phyloP scores from a whole-genome alignment of 1,140 invertebrate species.

The Bombus huntii region DNA sequence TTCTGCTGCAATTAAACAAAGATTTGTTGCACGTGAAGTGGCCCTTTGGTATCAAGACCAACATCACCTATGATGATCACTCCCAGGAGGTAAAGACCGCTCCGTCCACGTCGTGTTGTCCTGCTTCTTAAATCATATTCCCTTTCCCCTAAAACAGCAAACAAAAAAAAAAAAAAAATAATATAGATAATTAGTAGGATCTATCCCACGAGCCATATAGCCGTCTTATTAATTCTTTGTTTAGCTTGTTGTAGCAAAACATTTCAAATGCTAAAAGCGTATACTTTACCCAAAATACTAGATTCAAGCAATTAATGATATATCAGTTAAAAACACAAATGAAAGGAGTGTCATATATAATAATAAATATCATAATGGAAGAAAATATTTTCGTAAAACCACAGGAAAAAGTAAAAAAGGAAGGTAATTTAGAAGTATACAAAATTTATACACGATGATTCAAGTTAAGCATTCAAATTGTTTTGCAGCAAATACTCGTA shows the following conservation, averaged over 20 bases:
- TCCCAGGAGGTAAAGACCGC: slow-evolving; percentile 92
- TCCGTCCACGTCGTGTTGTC: slow-evolving; percentile 68
- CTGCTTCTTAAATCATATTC: slow-evolving; percentile 24
- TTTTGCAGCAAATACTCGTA: background rate
- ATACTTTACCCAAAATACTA: too few species aligned
- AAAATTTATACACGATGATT: background rate
- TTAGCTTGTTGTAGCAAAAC: background rate
- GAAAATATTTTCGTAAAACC: background rate
- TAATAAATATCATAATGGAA: background rate
- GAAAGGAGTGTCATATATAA: background rate
- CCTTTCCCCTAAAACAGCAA: background rate
- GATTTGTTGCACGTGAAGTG: slow-evolving; percentile 96
- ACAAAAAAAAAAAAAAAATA: background rate
- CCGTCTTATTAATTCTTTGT: background rate
- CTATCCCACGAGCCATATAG: too few species aligned
- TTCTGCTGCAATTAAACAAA: slow-evolving; percentile 98
- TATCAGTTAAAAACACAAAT: background rate
- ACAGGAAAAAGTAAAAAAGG: background rate
- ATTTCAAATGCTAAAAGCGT: background rate
- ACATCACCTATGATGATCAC: slow-evolving; percentile 94
- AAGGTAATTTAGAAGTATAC: too few species aligned
- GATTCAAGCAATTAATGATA: too few species aligned
- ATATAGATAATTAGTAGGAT: too few species aligned
- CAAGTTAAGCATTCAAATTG: slow-evolving; percentile 8
- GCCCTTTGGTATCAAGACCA: slow-evolving; percentile 96